Evolutionary conservation across 1,140 invertebrate genomes (phyloP).

Genomic region (Macrobrachium rosenbergii): DNA sequence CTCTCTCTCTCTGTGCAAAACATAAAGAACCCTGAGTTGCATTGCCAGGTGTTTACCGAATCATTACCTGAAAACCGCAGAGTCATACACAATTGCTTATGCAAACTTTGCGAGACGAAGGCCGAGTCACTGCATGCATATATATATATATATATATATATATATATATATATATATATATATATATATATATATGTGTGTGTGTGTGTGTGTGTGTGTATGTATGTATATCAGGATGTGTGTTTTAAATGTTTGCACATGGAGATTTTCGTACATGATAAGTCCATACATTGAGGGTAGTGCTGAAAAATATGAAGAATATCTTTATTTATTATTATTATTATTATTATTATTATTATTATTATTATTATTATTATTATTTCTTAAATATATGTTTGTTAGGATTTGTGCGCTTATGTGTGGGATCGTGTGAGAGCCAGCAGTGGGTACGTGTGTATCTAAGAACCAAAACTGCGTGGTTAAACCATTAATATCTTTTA

Average conservation of each 20-base stretch:
- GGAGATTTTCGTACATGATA: neutral
- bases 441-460: too few species aligned
- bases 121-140: neutral
- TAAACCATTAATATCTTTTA: too few species aligned
- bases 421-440: too few species aligned
- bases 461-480: too few species aligned
- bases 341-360: too few species aligned
- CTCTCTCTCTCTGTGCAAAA: neutral
- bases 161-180: slow-evolving; percentile 22
- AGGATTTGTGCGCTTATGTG: too few species aligned
- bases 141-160: neutral
- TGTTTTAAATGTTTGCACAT: neutral
- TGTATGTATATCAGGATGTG: neutral
- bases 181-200: slow-evolving; percentile 9
- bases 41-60: too few species aligned
- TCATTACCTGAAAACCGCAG: neutral
- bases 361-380: too few species aligned
- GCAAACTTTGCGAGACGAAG: too few species aligned
- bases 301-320: too few species aligned
- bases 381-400: too few species aligned
- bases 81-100: neutral
- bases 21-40: neutral
- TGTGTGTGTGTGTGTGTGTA: neutral
- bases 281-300: neutral
- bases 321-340: too few species aligned